phyloP scores from a whole-genome alignment of 2,113 vertebrate species.

The Mobula birostris region DNA sequence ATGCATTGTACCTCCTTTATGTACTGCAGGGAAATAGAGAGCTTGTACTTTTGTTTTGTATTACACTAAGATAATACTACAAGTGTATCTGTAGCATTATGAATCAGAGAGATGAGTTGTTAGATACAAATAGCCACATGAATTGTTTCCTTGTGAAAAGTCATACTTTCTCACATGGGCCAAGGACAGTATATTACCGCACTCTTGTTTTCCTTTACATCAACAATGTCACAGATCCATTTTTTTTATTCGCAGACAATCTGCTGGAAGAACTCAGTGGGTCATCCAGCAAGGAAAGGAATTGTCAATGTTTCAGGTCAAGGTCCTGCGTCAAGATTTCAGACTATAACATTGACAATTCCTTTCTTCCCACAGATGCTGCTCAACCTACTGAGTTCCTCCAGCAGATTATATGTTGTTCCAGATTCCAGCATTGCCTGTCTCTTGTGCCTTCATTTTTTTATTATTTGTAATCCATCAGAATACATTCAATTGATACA shows the following conservation, averaged over 20 bases:
- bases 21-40: neutral
- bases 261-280: no score
- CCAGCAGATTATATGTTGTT: no score
- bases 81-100: neutral
- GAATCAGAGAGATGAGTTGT: neutral
- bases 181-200: neutral
- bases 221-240: neutral
- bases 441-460: neutral
- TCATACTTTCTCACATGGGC: neutral
- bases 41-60: neutral
- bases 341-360: no score
- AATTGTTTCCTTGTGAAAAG: neutral
- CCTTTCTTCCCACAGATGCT: no score
- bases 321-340: no score
- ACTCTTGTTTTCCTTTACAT: neutral
- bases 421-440: no score
- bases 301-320: no score
- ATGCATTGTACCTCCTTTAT: neutral
- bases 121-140: neutral
- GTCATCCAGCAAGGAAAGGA: no score
- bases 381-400: no score
- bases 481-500: no score
- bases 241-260: neutral
- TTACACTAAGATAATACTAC: neutral
- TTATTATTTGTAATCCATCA: neutral